phyloP scores from a whole-genome alignment of 2,888 invertebrate genomes.

The Acheta domesticus region DNA sequence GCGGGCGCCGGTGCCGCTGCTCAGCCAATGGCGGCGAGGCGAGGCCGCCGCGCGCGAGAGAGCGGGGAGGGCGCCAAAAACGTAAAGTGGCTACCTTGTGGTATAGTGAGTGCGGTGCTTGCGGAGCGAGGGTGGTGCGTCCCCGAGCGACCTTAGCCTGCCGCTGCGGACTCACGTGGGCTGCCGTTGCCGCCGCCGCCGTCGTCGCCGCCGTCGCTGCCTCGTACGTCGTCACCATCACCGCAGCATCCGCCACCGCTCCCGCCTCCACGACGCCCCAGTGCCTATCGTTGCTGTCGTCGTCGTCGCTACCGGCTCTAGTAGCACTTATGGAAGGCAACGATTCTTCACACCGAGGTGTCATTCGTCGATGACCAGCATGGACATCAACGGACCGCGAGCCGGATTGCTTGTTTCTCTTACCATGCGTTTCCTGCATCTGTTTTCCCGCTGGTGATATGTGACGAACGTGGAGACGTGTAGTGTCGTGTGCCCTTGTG shows the following conservation, averaged over 20 bases:
- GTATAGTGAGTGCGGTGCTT: background rate
- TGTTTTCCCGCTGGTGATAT: background rate
- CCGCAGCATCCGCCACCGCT: background rate
- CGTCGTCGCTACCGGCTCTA: too few relatives aligned
- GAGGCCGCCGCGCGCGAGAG: background rate
- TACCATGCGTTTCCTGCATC: background rate
- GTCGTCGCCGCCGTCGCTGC: background rate
- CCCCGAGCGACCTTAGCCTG: background rate
- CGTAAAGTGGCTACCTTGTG: slow-evolving; percentile 21
- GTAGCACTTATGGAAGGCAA: too few relatives aligned
- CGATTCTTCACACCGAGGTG: too few relatives aligned
- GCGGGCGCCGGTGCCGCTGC: background rate
- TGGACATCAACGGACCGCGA: background rate
- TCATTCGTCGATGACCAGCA: background rate
- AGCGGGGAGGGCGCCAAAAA: slow-evolving; percentile 30
- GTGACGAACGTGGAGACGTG: slow-evolving; percentile 1
- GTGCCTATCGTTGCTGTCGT: background rate
- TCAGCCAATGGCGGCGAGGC: slow-evolving; percentile 20
- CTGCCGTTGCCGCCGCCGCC: background rate
- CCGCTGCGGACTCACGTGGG: slow-evolving; percentile 12
- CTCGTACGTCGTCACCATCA: background rate
- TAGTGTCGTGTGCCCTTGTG: slow-evolving; percentile 21
- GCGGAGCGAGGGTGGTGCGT: slow-evolving; percentile 22
- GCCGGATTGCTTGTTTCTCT: background rate
- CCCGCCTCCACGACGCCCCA: background rate